phyloP scores from a whole-genome alignment of 1,140 invertebrate species.

The Calephelis nemesis region DNA sequence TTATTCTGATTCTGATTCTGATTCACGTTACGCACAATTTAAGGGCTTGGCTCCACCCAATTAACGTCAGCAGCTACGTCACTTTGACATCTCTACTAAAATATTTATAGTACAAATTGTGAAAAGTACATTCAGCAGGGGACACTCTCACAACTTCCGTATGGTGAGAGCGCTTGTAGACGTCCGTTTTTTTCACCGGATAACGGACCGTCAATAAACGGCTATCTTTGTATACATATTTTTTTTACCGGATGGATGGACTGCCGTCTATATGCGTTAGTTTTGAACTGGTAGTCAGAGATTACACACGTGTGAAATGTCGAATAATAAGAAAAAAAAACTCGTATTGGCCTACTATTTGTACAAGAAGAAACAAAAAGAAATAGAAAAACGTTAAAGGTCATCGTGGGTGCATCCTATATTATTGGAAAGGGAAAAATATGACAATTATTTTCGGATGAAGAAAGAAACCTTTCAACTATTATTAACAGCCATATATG shows the following conservation, averaged over 20 bases:
- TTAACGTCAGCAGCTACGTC: too few species aligned
- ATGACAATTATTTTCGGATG: slow-evolving; percentile 36
- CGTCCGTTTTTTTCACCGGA: slow-evolving; percentile 37
- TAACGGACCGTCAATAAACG: slow-evolving; percentile 26
- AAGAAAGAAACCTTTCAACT: slow-evolving; percentile 35
- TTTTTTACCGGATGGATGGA: slow-evolving; percentile 35
- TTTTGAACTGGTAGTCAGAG: slow-evolving; percentile 28
- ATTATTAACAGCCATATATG: slow-evolving; percentile 35
- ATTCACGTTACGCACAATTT: too few species aligned
- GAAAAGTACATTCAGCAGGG: too few species aligned
- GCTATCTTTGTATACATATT: slow-evolving; percentile 12
- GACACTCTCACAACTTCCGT: too few species aligned
- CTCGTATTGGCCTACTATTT: slow-evolving; percentile 26
- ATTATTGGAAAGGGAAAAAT: slow-evolving; percentile 37
- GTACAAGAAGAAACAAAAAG: slow-evolving; percentile 35
- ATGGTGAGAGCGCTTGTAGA: slow-evolving; percentile 29
- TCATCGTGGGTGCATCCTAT: slow-evolving; percentile 39
- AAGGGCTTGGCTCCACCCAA: too few species aligned
- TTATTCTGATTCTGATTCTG: too few species aligned
- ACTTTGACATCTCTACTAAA: too few species aligned
- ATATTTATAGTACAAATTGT: too few species aligned
- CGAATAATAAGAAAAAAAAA: slow-evolving; percentile 32
- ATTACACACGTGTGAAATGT: slow-evolving; percentile 42
- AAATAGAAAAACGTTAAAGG: slow-evolving; percentile 39
- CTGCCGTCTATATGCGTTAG: slow-evolving; percentile 26